Base-by-base conservation (phyloP, 2,797 vertebrate species). In the Dipus sagitta region DNA sequence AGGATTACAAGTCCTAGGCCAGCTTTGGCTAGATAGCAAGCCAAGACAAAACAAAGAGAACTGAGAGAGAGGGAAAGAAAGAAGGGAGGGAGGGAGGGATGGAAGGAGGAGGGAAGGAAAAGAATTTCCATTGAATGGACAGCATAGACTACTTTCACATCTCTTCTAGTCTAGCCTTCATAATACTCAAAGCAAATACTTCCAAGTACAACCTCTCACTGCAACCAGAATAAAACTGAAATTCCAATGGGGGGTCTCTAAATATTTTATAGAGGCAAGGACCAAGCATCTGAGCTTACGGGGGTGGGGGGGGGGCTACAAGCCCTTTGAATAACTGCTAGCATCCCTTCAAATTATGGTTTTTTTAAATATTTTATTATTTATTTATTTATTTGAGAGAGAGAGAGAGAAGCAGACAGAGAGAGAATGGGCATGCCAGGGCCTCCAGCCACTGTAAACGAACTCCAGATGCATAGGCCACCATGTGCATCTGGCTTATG, bases 161-260 rank as follows among this genome's bases (percentile, higher is more conserved):
- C 34, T 7, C 65, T n/a, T 75, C 78, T 54, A n/a, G 28, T 20
- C 7, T 26, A 54, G 32, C 62, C 71, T 62, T n/a, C 54, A 83
- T 17, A 30, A 30, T 1, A 30, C 13, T 58, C 71, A 47, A 62
- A 54, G 42, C n/a, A 11, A 67, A 47, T 47, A 8, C 47, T 86
- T 72, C 17, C 21, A 32, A 78, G 28, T 8, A 65, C 7, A 52
- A 21, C 21, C 17, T 91, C 72, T 68, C 77, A n/a, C 18, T 60
- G 34, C 14, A 91, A 70, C 38, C 23, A 67, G 52, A 89, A 82
- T 38, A 86, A 91, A 93, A 79, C 34, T 20, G 65, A 28, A 52
- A 85, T 2, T n/a, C 34, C 62, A 70, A 8, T 11, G 58, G 30
- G 30, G 21, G 54, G 70, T 64, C 77, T 60, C 10, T 18, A 32